phyloP scores from a whole-genome alignment of 2,113 vertebrate genomes.

The Zosterops pallidus region DNA sequence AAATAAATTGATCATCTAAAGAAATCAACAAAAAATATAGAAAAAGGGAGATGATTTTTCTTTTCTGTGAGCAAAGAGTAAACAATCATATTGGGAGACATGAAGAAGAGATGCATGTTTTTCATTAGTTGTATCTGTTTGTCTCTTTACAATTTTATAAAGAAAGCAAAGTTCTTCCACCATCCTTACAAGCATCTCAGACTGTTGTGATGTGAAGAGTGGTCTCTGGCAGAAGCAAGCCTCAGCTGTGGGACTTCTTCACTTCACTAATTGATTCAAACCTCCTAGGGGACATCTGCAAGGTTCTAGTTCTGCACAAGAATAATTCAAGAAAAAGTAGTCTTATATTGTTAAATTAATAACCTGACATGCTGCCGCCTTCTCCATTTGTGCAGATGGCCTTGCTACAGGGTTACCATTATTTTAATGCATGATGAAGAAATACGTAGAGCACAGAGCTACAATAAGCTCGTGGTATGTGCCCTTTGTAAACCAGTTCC shows the following conservation, averaged over 20 bases:
- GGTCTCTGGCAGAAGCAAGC: not conserved
- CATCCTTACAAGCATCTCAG: not conserved
- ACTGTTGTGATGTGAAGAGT: not conserved
- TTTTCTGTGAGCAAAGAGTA: not conserved
- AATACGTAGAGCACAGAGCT: not conserved
- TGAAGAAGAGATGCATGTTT: not conserved
- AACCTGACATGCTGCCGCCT: not conserved
- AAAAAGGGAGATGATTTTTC: not conserved
- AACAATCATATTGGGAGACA: not conserved
- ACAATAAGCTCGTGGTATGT: not conserved
- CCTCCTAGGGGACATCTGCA: not conserved
- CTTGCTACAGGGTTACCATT: not conserved
- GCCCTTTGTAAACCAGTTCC: not conserved
- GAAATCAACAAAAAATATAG: not conserved
- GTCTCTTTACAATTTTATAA: not conserved
- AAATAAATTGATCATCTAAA: not conserved
- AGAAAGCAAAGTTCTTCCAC: not conserved
- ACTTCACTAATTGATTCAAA: not conserved
- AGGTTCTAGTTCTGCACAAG: not conserved
- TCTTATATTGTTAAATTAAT: not conserved
- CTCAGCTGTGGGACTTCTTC: not conserved
- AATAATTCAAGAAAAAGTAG: not conserved
- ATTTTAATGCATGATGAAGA: not conserved
- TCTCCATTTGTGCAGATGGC: not conserved
- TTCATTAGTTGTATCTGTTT: not conserved